Evolutionary conservation across 2,113 vertebrate genomes (phyloP), one percentile per base, ranked within the genome.

Genomic region (Hystrix brachyura): DNA sequence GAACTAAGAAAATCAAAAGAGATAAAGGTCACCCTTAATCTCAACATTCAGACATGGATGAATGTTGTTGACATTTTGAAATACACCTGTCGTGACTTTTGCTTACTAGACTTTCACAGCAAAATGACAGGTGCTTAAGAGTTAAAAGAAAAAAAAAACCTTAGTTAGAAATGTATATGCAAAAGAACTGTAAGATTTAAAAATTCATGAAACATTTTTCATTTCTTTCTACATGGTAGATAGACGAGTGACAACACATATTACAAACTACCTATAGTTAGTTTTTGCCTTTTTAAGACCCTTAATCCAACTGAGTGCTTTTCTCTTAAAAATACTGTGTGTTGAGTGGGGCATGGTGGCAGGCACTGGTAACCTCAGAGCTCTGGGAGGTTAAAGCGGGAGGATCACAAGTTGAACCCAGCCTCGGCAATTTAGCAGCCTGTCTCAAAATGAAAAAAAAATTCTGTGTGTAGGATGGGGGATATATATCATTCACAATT

Each of bases 401-500:
- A 48, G 23, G 43, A 76, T 48, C 72, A 76, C 43, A 48, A 27
- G 43, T 48, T 76, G 72, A 76, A 76, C 25, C 11, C 43, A 76
- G 72, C 72, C 72, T 76, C 43, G 5, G 72, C 46, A 76, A 76
- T 25, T 23, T 23, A 74, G 38, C 21, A 46, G 48, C 43, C 23
- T 29, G 2, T 76, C 23, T 48, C 72, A 76, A 27, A 76, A 76
- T 76, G 46, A 46, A 74, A 53, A 79, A 55, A 34, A 76, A 27
- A 25, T 32, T 19, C 4, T 18, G 23, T 65, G 15, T 23, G 18
- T 8, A 13, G 43, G 29, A 69, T 48, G 59, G 23, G 9, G 19
- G 29, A 79, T 62, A 78, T 69, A 84, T 89, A 38, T 51, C 46
- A 88, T 71, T 80, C 62, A 76, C 29, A 96, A 72, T 72, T 57